phyloP scores from a whole-genome alignment of 2,113 vertebrate species.

The Sapayoa aenigma region DNA sequence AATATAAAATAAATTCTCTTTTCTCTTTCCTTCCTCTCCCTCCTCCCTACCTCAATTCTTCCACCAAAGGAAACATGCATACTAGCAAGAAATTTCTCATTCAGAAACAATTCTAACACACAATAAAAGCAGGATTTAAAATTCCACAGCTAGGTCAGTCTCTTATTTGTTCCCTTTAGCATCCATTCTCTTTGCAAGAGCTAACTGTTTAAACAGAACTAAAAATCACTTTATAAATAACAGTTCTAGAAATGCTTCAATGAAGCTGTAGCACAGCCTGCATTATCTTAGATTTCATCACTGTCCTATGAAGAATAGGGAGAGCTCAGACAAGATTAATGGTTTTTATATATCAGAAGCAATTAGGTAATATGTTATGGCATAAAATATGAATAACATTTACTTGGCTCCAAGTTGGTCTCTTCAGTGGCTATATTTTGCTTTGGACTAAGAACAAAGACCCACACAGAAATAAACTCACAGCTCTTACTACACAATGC shows the following conservation, averaged over 20 bases:
- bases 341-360: background rate
- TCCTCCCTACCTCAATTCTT: background rate
- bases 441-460: background rate
- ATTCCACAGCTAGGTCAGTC: background rate
- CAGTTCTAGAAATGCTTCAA: background rate
- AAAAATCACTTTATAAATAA: background rate
- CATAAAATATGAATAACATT: slow-evolving; percentile 29
- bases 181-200: background rate
- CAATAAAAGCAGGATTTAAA: background rate
- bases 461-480: background rate
- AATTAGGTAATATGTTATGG: background rate
- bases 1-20: background rate
- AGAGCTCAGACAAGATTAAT: background rate
- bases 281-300: slow-evolving; percentile 18
- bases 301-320: background rate
- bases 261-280: background rate
- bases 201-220: background rate
- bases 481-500: background rate
- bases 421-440: background rate
- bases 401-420: background rate
- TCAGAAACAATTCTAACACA: background rate
- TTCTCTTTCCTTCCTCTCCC: background rate
- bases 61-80: background rate
- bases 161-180: background rate
- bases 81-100: background rate